Evolutionary conservation across 2,888 invertebrate genomes (phyloP).

Genomic region (Sturmia bella): DNA sequence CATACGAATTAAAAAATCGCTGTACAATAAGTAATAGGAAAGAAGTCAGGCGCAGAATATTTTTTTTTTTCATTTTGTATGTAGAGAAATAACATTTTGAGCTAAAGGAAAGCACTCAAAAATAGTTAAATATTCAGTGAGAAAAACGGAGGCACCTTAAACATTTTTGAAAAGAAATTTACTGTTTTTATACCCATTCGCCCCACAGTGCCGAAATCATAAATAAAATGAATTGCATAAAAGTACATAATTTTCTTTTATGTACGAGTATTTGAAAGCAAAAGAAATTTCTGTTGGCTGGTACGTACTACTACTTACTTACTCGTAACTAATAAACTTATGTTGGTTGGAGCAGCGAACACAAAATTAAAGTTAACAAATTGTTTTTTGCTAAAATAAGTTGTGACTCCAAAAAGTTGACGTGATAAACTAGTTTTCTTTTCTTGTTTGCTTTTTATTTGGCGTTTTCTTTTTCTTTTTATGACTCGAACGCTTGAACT

Average conservation of each 20-base stretch:
- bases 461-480: conserved; percentile 12
- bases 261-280: too few relatives aligned
- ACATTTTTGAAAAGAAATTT: too few relatives aligned
- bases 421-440: conserved; percentile 56
- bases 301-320: conserved; percentile 28
- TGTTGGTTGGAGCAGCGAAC: conserved; percentile 39
- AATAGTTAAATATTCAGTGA: too few relatives aligned
- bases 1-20: too few relatives aligned
- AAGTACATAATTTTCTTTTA: conserved; percentile 4
- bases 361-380: conserved; percentile 66
- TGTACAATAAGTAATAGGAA: too few relatives aligned
- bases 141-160: too few relatives aligned
- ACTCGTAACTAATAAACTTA: conserved; percentile 51
- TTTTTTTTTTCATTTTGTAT: too few relatives aligned
- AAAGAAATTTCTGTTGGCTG: conserved; percentile 18
- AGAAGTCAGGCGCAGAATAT: too few relatives aligned
- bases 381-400: conserved; percentile 64
- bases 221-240: background rate
- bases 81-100: too few relatives aligned
- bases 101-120: too few relatives aligned
- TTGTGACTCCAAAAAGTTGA: conserved; percentile 56
- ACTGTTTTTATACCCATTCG: too few relatives aligned
- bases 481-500: conserved; percentile 24
- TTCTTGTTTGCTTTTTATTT: conserved; percentile 3
- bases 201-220: conserved; percentile 15